A percentile compares a stretch with the other conserved stretches of the same genome.
These are phyloP conservation scores for Latrodectus geometricus DNA, from an alignment of 1,140 invertebrate species.

Conservation along the genomic window DNA sequence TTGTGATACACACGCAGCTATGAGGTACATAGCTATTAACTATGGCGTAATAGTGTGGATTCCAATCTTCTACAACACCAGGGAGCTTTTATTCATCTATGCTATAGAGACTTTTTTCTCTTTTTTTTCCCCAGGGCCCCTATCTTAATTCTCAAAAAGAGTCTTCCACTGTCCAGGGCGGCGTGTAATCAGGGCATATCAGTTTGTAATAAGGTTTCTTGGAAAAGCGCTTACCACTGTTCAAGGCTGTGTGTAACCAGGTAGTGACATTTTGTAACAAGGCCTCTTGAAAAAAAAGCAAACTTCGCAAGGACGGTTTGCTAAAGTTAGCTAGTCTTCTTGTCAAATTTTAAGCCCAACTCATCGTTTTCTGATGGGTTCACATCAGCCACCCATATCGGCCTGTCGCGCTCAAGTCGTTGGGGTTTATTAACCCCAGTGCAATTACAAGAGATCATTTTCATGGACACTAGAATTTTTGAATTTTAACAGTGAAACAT, in stretches of 20 bases:
- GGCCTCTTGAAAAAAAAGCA: conserved; percentile 29
- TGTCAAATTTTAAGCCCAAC: conserved; percentile 63
- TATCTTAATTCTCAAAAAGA: conserved; percentile 46
- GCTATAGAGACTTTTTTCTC: conserved; percentile 19
- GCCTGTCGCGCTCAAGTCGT: conserved; percentile 56
- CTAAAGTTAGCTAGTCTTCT: conserved; percentile 58
- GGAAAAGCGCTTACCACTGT: too few species aligned
- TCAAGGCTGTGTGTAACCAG: too few species aligned
- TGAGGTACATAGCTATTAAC: too few species aligned
- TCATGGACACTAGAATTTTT: too few species aligned
- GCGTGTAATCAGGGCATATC: conserved; percentile 61
- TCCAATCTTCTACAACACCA: too few species aligned
- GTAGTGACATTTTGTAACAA: conserved; percentile 9
- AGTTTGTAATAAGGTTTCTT: too few species aligned
- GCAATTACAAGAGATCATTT: conserved; percentile 58
- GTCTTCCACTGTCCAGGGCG: conserved; percentile 47
- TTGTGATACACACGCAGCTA: too few species aligned
- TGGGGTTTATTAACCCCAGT: conserved; percentile 61
- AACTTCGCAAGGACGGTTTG: conserved; percentile 53
- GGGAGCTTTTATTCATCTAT: too few species aligned
- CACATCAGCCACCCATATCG: conserved; percentile 62
- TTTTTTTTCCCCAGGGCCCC: conserved; percentile 21
- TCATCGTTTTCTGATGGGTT: conserved; percentile 63
- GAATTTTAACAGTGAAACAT: too few species aligned
- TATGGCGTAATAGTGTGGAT: too few species aligned